These are phyloP conservation scores for rabbit (Oryctolagus cuniculus) DNA, from an alignment of 2,113 vertebrate genomes.

Conservation along the genomic window mOryCun1.1 NC_091448.1:40724001-40724500, in stretches of 20 bases:
- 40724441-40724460: too few relatives aligned
- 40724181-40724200: not conserved
- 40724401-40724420: too few relatives aligned
- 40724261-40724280: not conserved
- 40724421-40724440: too few relatives aligned
- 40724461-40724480: too few relatives aligned
- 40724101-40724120: not conserved
- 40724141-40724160: not conserved
- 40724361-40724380: too few relatives aligned
- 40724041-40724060: not conserved
- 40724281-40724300: not conserved
- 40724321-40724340: not conserved
- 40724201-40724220: not conserved
- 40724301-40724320: not conserved
- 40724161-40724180: slow-evolving; percentile 16
- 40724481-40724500: too few relatives aligned
- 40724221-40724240: not conserved
- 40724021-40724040: not conserved
- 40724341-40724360: too few relatives aligned
- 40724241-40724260: not conserved
- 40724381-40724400: too few relatives aligned
- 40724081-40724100: not conserved
- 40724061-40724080: not conserved
- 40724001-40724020: not conserved
- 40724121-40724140: not conserved